Evolutionary conservation across 2,113 vertebrate species (phyloP).

Genomic region (Felis chaus): DNA sequence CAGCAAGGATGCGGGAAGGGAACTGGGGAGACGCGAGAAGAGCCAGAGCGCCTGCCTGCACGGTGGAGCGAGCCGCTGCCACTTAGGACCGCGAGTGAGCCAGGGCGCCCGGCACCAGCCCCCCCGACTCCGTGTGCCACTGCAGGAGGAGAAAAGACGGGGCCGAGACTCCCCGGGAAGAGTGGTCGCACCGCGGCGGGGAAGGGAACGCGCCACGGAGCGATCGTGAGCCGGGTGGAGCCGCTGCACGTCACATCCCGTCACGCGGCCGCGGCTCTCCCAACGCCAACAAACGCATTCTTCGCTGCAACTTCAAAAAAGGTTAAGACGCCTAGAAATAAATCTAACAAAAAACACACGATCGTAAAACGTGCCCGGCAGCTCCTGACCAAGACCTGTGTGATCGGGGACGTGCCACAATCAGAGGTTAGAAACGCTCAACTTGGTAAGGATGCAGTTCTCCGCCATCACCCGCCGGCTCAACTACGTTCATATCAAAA

Average conservation of each 20-base stretch:
- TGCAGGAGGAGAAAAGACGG: fast-evolving
- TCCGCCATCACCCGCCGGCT: not conserved
- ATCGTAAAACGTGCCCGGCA: too few species aligned
- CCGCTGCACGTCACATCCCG: not conserved
- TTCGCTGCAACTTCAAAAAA: not conserved
- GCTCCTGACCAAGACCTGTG: not conserved
- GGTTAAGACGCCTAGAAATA: fast-evolving
- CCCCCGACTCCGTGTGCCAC: not conserved
- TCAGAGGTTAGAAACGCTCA: not conserved
- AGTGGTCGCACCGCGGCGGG: not conserved
- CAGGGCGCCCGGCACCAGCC: too few species aligned
- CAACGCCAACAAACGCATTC: not conserved
- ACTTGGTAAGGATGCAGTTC: fast-evolving
- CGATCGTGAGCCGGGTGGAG: not conserved
- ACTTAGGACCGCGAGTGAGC: fast-evolving
- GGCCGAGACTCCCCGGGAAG: not conserved
- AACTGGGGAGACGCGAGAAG: fast-evolving
- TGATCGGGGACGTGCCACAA: not conserved
- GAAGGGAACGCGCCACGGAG: not conserved
- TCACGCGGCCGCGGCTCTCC: not conserved
- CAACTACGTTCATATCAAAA: too few species aligned
- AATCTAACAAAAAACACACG: not conserved
- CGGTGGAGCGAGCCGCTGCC: not conserved
- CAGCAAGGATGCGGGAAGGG: not conserved
- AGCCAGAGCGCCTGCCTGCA: not conserved